A percentile compares a stretch with the other conserved stretches of the same genome.
Conservation (phyloP, 1,140 invertebrate species). For the Vanessa atalanta region DNA sequence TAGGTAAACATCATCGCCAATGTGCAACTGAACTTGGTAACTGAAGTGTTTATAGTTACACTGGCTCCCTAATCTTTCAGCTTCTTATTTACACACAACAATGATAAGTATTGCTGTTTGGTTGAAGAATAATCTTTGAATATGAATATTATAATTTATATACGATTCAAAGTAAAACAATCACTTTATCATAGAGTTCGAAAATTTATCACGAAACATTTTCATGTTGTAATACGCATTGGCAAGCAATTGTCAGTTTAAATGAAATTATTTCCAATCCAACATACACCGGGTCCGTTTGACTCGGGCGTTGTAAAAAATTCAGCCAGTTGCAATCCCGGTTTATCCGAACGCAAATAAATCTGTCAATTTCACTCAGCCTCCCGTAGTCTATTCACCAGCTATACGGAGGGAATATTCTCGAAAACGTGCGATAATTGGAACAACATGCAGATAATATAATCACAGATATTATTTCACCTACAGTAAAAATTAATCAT, state of each 20-base stretch:
- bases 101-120: too few species aligned
- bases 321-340: conserved; percentile 67
- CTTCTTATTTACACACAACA: too few species aligned
- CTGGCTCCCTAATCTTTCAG: too few species aligned
- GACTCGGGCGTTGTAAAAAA: conserved; percentile 65
- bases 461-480: neutral
- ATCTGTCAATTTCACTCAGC: conserved; percentile 80
- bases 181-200: too few species aligned
- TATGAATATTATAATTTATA: too few species aligned
- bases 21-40: too few species aligned
- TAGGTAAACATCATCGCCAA: too few species aligned
- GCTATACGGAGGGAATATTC: conserved; percentile 41
- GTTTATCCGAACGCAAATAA: conserved; percentile 77
- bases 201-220: neutral
- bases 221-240: conserved; percentile 13
- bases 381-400: conserved; percentile 62
- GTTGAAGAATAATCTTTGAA: too few species aligned
- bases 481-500: too few species aligned
- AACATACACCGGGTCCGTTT: conserved; percentile 29
- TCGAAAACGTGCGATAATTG: conserved; percentile 33
- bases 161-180: too few species aligned
- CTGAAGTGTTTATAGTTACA: too few species aligned
- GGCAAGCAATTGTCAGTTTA: conserved; percentile 49
- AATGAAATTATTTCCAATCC: conserved; percentile 56
- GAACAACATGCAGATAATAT: neutral